Conservation (phyloP, 2,113 vertebrate species). For the Tringa solitaria region DNA sequence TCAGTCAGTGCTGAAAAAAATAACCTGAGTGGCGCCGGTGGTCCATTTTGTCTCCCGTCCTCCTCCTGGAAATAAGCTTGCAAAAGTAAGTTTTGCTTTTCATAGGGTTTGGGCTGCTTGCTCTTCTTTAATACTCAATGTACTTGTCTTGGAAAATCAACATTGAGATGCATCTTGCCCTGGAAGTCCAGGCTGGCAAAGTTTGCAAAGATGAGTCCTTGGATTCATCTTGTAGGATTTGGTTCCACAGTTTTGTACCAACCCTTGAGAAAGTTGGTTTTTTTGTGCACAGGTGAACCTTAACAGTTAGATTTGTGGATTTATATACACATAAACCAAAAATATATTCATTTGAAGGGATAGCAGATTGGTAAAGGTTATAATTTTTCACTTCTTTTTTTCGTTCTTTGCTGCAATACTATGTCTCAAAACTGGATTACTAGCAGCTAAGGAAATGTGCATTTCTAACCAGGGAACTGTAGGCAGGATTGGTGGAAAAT, state of each 20-base stretch:
- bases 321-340: background rate
- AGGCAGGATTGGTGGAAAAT: background rate
- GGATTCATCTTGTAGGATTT: background rate
- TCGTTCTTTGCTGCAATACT: background rate
- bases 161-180: background rate
- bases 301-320: background rate
- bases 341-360: background rate
- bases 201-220: background rate
- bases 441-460: background rate
- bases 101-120: background rate
- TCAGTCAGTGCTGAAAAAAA: background rate
- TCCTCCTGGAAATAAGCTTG: background rate
- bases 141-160: background rate
- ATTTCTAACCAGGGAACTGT: background rate
- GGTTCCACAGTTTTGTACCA: background rate
- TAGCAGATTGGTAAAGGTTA: background rate
- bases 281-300: background rate
- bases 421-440: background rate
- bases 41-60: background rate
- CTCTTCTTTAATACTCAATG: background rate
- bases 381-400: background rate
- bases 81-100: background rate
- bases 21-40: background rate
- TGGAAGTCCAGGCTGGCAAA: background rate
- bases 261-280: background rate